Conservation (phyloP, 2,797 vertebrate genomes). For the Picus viridis region DNA sequence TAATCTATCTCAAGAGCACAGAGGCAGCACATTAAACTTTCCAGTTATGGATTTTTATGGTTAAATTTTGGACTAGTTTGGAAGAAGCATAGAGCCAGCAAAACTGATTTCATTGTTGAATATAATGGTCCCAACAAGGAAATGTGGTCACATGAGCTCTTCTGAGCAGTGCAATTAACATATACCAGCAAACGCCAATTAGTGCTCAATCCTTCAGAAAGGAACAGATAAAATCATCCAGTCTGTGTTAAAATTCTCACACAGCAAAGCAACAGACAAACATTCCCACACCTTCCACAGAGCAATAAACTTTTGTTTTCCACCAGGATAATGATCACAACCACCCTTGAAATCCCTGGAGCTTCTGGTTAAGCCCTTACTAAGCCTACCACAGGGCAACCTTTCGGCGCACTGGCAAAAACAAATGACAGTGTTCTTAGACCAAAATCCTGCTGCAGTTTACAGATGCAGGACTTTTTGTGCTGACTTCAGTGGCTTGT, state of each 20-base stretch:
- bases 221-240: neutral
- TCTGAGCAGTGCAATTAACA: neutral
- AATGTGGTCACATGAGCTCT: neutral
- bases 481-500: neutral
- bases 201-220: neutral
- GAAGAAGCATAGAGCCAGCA: neutral
- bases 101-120: neutral
- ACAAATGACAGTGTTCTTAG: neutral
- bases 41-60: neutral
- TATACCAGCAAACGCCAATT: neutral
- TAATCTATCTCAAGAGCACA: neutral
- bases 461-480: neutral
- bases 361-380: neutral
- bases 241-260: neutral
- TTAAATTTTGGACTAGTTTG: neutral
- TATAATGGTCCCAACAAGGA: neutral
- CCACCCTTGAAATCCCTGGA: neutral
- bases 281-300: neutral
- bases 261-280: neutral
- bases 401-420: neutral
- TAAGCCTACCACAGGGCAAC: neutral
- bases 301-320: neutral
- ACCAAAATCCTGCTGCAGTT: neutral
- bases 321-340: neutral
- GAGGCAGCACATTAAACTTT: neutral